Conservation (phyloP, 2,797 vertebrate species). For the Eleutherodactylus coqui region DNA sequence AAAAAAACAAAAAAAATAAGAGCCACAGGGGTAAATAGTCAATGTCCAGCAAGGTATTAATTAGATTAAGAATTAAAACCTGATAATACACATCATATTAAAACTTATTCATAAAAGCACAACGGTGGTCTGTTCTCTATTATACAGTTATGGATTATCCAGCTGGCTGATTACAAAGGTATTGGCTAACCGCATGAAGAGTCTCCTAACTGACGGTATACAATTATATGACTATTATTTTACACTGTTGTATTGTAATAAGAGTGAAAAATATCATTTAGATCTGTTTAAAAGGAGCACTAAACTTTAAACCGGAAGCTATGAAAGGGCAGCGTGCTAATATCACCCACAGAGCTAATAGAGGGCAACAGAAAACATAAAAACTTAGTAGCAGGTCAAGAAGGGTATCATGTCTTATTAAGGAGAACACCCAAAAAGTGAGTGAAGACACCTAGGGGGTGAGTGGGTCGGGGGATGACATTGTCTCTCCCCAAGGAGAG, state of each 20-base stretch:
- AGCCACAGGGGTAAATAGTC: not conserved
- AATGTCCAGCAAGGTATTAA: not conserved
- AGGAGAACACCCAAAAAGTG: too few species aligned
- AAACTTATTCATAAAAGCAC: not conserved
- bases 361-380: too few species aligned
- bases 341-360: not conserved
- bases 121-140: not conserved
- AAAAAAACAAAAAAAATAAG: not conserved
- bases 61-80: not conserved
- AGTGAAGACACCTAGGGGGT: too few species aligned
- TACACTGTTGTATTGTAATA: not conserved
- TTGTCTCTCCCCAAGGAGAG: too few species aligned
- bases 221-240: constrained; percentile 19
- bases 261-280: not conserved
- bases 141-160: not conserved
- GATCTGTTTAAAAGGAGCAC: not conserved
- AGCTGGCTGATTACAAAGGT: not conserved
- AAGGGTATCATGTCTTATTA: too few species aligned
- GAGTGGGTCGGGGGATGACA: too few species aligned
- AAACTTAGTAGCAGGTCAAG: too few species aligned
- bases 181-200: not conserved
- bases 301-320: not conserved
- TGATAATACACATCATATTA: not conserved
- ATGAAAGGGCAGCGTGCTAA: not conserved
- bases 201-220: not conserved